Evolutionary conservation across 2,888 invertebrate genomes (phyloP), one percentile per base, ranked within the genome.

Genomic region (Pecten maximus): DNA sequence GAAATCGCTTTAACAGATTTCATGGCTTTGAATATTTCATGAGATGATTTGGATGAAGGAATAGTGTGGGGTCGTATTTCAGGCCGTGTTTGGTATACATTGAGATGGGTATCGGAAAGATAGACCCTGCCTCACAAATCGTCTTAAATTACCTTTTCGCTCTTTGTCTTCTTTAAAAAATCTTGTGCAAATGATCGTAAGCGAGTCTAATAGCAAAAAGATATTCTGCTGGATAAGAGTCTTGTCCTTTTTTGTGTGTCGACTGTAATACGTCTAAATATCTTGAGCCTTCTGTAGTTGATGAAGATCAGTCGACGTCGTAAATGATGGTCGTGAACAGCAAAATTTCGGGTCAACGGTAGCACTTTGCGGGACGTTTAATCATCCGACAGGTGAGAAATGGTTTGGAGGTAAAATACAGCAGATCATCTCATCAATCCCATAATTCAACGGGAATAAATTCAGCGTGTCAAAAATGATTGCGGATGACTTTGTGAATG

Each of bases 1-100:
- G 40, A 35, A n/a, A n/a, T 35, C 12, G n/a, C 86, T 86, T 40
- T 86, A 74, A 40, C 40, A 87, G 40, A 54, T 88, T 87, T 50
- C 40, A 39, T 19, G 50, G 88, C 10, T 88, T 88, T 90, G 90
- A 90, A 90, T 90, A 88, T 90, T 90, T 90, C 90, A 90, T 90
- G 88, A 90, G 90, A 88, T 74, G 54, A 90, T 90, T 90, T 88
- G 87, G 90, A 88, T 88, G 87, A 35, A 74, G 8, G 74, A 28
- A 74, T 15, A 23, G 74, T 74, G 74, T 35, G 74, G n/a, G 28
- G 2, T 74, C 74, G 12, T 35, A 74, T 74, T 74, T 74, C 74
- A 74, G 74, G 35, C 28, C 16, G 28, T 74, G 74, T 74, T 74
- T 74, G 74, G 35, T 74, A 74, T 35, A 74, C 74, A 23, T 60